A percentile compares a stretch with the other conserved stretches of the same genome.
phyloP scores from a whole-genome alignment of 2,797 vertebrate species.

The Sparidentex hasta region DNA sequence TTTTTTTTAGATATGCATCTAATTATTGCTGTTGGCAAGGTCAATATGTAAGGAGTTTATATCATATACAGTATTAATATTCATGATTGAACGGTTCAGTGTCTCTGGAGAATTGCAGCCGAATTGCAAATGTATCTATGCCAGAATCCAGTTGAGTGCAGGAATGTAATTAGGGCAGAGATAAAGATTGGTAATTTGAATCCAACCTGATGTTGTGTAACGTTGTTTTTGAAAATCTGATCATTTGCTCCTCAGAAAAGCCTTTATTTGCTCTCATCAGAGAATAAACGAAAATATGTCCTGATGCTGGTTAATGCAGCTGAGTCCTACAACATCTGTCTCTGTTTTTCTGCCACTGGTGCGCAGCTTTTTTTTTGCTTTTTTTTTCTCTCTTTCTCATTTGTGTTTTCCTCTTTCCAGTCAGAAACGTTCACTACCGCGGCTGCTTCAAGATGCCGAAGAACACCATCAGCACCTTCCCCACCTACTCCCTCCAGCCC shows the following conservation, averaged over 20 bases:
- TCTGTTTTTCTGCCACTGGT: not conserved
- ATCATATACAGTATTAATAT: conserved; percentile 60
- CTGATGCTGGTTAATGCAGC: not conserved
- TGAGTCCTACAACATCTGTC: not conserved
- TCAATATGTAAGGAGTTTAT: conserved; percentile 34
- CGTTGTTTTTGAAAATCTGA: not conserved
- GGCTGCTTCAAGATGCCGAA: conserved; percentile 92
- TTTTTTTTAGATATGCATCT: not conserved
- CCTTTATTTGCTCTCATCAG: not conserved
- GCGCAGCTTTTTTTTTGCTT: not conserved
- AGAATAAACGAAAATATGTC: not conserved
- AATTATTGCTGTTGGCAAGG: conserved; percentile 26
- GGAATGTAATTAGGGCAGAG: conserved; percentile 27
- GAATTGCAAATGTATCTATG: conserved; percentile 46
- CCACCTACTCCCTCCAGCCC: conserved; percentile 85
- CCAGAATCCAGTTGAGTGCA: conserved; percentile 27
- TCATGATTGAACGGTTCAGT: conserved; percentile 43
- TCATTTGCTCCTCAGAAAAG: not conserved
- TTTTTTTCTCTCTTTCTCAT: not conserved
- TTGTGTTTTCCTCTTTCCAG: conserved; percentile 68
- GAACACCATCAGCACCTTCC: conserved; percentile 87
- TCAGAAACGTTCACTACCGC: conserved; percentile 90
- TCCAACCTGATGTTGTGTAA: not conserved
- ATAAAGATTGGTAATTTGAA: conserved; percentile 9
- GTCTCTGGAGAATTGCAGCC: conserved; percentile 50